Evolutionary conservation across 2,888 invertebrate species (phyloP).

Genomic region (Ormyrus nitidulus): DNA sequence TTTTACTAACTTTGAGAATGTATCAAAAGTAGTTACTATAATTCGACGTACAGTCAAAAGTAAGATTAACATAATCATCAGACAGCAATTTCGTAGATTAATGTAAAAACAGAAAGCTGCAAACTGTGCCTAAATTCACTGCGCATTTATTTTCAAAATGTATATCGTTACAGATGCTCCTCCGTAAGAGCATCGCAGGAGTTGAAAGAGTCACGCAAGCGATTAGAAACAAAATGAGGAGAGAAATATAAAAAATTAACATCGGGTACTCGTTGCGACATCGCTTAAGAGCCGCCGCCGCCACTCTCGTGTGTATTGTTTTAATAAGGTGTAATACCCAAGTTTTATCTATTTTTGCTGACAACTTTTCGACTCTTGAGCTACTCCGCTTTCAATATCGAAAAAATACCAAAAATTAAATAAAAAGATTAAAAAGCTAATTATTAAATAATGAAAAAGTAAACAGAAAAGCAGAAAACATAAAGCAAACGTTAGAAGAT

Average conservation of each 20-base stretch:
- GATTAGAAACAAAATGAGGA: constrained; percentile 19
- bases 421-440: constrained; percentile 37
- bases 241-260: constrained; percentile 18
- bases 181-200: neutral
- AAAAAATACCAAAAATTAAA: constrained; percentile 53
- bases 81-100: too few relatives aligned
- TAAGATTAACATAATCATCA: too few relatives aligned
- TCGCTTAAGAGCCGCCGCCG: constrained; percentile 35
- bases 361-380: constrained; percentile 63
- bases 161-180: constrained; percentile 36
- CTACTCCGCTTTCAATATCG: constrained; percentile 66
- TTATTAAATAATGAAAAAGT: constrained; percentile 9
- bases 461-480: constrained; percentile 47
- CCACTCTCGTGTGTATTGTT: constrained; percentile 53
- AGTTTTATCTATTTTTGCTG: constrained; percentile 68
- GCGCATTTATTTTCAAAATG: constrained; percentile 30
- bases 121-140: constrained; percentile 15
- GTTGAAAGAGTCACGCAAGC: constrained; percentile 26
- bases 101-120: too few relatives aligned
- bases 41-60: too few relatives aligned
- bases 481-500: constrained; percentile 23
- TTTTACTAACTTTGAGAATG: too few relatives aligned
- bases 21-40: too few relatives aligned
- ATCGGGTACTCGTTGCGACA: constrained; percentile 33
- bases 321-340: constrained; percentile 57